Evolutionary conservation across 2,797 vertebrate species (phyloP), one percentile per base, ranked within the genome.

Genomic region (Gobionotothen gibberifrons): DNA sequence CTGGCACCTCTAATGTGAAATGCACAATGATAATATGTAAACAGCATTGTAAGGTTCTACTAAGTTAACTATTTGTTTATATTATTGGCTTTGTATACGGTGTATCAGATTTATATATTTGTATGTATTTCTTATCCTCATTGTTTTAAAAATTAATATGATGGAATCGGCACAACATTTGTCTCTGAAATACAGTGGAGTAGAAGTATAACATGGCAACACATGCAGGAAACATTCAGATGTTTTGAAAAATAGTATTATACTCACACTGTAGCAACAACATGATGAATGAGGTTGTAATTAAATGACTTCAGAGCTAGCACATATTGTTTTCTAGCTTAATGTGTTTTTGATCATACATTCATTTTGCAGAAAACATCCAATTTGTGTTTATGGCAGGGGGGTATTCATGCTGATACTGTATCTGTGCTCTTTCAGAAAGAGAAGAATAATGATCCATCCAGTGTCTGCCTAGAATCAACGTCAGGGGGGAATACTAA

Each of bases 401-500:
- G 22, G 21, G 22, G 3, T 26, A n/a, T n/a, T n/a, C n/a, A 36
- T 26, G 26, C 26, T 26, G 26, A 9, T 44, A 68, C 21, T 42
- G 71, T 32, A 67, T 40, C 17, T 26, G 16, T n/a, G 13, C 15
- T 49, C 56, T 77, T 58, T 21, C 15, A 58, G 21, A 64, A 71
- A 73, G 53, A 5, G 26, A 66, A n/a, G 22, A 68, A 51, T 51
- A 84, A 78, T 3, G 22, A 60, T 15, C 40, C 32, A 36, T 36
- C 32, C 32, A 36, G 53, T 69, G 63, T 69, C n/a, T 43, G 70
- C 29, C 8, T 59, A n/a, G 74, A 53, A 74, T 65, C 9, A 73
- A 72, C 54, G 63, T 68, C 48, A 61, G 29, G 21, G 17, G 43
- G 26, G 26, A 72, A 83, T 22, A 46, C 56, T 62, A 76, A 67